Evolutionary conservation across 2,888 invertebrate species (phyloP).

Genomic region (Serripes groenlandicus): DNA sequence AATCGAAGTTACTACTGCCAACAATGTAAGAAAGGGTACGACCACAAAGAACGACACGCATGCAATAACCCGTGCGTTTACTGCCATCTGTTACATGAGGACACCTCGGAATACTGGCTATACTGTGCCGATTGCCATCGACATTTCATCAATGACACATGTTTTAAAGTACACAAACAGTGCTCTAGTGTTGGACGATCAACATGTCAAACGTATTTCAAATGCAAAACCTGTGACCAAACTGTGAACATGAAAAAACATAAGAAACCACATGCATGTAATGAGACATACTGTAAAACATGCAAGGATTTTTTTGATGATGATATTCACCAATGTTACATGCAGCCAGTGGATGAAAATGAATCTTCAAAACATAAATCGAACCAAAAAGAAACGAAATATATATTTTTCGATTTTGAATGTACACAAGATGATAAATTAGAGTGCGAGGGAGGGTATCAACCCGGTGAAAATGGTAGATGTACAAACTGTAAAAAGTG

Average conservation of each 20-base stretch:
- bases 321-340: slow-evolving; percentile 33
- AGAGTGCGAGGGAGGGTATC: slow-evolving; percentile 34
- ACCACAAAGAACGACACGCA: slow-evolving; percentile 51
- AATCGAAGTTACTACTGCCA: slow-evolving; percentile 49
- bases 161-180: slow-evolving; percentile 19
- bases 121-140: slow-evolving; percentile 29
- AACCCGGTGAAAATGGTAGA: slow-evolving; percentile 17
- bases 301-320: slow-evolving; percentile 26
- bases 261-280: slow-evolving; percentile 29
- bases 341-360: slow-evolving; percentile 20
- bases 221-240: slow-evolving; percentile 14
- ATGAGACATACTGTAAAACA: slow-evolving; percentile 29
- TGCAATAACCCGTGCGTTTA: slow-evolving; percentile 56
- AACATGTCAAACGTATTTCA: slow-evolving; percentile 13
- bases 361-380: not conserved
- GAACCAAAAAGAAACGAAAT: not conserved
- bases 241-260: slow-evolving; percentile 6
- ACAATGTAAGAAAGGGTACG: slow-evolving; percentile 60
- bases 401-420: no score
- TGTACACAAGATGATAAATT: slow-evolving; percentile 3
- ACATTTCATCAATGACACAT: slow-evolving; percentile 25
- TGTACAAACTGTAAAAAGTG: slow-evolving; percentile 53
- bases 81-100: slow-evolving; percentile 39
- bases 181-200: slow-evolving; percentile 21
- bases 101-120: slow-evolving; percentile 36